phyloP scores from a whole-genome alignment of 2,113 vertebrate species.

The Platysteira castanea region DNA sequence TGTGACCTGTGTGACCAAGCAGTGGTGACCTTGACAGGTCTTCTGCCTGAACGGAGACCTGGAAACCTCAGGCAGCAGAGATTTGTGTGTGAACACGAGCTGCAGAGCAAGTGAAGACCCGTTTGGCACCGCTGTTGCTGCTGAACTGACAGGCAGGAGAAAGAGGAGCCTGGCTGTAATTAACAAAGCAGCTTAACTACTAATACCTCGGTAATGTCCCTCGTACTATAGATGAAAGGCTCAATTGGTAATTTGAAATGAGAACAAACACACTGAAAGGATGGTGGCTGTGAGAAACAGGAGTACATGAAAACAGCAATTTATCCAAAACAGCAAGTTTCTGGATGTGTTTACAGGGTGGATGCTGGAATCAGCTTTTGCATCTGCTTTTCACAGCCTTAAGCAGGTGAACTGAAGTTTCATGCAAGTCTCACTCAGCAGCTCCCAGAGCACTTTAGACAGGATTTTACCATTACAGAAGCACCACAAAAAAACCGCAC shows the following conservation, averaged over 20 bases:
- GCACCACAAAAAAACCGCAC: neutral
- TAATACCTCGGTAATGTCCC: conserved; percentile 54
- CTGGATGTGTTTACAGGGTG: neutral
- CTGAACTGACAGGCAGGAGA: conserved; percentile 9
- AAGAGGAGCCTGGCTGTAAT: conserved; percentile 41
- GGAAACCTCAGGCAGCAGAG: neutral
- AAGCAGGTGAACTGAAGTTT: neutral
- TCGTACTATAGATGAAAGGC: conserved; percentile 50
- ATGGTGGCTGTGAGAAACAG: conserved; percentile 3
- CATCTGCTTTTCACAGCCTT: neutral
- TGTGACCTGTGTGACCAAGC: neutral
- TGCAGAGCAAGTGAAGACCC: neutral
- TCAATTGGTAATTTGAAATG: conserved; percentile 17
- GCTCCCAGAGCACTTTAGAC: neutral
- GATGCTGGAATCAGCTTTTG: neutral
- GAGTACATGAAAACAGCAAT: neutral
- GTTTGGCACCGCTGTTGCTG: neutral
- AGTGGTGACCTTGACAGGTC: neutral
- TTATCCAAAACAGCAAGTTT: neutral
- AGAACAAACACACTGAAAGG: conserved; percentile 28
- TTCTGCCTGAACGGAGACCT: neutral
- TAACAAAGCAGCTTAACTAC: conserved; percentile 59
- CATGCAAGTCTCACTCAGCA: neutral
- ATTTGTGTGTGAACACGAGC: neutral
- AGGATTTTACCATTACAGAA: neutral